Percentiles rank a stretch among this genome's conserved stretches.
These are phyloP conservation scores for Macrobrachium rosenbergii DNA, from an alignment of 1,140 invertebrate species.

Conservation along the genomic window DNA sequence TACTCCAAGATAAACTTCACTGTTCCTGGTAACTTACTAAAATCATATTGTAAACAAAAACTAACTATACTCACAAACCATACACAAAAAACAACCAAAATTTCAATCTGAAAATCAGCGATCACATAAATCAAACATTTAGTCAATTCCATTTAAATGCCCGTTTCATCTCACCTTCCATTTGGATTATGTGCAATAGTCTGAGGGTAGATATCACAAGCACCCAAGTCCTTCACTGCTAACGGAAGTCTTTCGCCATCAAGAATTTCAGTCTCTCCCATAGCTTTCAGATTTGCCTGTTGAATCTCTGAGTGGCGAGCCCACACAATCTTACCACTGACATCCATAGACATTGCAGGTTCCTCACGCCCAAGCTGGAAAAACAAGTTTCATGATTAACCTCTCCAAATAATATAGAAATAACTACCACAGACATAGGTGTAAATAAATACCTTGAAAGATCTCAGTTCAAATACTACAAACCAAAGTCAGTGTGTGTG, in stretches of 20 bases:
- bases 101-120: no score
- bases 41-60: no score
- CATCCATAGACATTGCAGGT: constrained; percentile 99
- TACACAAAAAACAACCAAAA: no score
- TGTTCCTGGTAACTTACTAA: no score
- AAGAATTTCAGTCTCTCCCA: constrained; percentile 80
- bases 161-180: constrained; percentile 77
- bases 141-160: not conserved
- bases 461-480: no score
- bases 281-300: constrained; percentile 93
- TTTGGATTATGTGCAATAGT: constrained; percentile 99
- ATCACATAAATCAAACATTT: not conserved
- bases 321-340: constrained; percentile 98
- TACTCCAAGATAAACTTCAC: no score
- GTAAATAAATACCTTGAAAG: no score
- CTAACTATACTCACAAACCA: no score
- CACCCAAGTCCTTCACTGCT: constrained; percentile 98
- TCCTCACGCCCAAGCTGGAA: constrained; percentile 91
- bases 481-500: no score
- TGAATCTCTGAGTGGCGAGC: constrained; percentile 98
- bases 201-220: constrained; percentile 99
- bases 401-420: no score
- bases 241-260: constrained; percentile 94
- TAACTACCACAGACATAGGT: no score
- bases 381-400: not conserved